Percentiles rank a stretch among this genome's conserved stretches.
These are phyloP conservation scores for Spisula subtruncata DNA, from an alignment of 2,888 invertebrate species.

Conservation along the genomic window DNA sequence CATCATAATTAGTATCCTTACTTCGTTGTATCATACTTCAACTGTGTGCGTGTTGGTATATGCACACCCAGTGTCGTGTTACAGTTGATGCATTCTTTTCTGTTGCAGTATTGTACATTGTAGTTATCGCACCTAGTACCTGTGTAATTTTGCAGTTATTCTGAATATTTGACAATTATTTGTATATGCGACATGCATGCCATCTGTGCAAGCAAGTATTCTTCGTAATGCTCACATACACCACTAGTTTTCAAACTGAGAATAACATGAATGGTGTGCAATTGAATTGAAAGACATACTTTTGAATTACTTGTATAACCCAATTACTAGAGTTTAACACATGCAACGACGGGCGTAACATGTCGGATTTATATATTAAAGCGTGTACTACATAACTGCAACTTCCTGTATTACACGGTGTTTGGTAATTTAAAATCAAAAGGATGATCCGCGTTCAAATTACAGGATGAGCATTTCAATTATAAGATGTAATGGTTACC, in stretches of 20 bases:
- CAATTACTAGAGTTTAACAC: neutral
- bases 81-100: no score
- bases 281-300: neutral
- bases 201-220: no score
- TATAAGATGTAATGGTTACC: neutral
- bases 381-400: neutral
- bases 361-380: neutral
- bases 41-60: no score
- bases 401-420: neutral
- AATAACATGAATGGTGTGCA: neutral
- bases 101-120: no score
- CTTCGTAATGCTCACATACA: no score
- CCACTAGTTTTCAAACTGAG: neutral
- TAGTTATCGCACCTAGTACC: no score
- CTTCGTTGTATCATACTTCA: no score
- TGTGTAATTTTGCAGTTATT: no score
- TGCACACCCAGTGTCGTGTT: no score
- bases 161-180: no score
- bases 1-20: no score
- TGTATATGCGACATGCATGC: no score
- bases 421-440: slow-evolving; percentile 1
- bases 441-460: neutral
- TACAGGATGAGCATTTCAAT: neutral
- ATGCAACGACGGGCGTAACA: neutral
- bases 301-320: neutral